Base-by-base conservation (phyloP, 2,888 invertebrate species). In the Drosophila quinaria region DNA sequence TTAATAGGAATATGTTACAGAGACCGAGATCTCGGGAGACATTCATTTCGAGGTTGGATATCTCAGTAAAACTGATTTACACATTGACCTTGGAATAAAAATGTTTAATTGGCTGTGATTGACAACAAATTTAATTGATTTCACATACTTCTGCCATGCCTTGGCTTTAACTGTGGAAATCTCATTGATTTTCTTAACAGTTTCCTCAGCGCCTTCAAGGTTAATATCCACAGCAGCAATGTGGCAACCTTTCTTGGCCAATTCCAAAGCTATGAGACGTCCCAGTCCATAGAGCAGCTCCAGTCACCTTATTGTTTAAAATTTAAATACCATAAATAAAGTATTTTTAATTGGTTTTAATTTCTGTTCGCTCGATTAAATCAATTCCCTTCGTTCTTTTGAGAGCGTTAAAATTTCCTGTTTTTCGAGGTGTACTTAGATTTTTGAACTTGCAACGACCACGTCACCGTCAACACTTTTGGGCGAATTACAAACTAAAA, bases 281-380 rank as follows among this genome's bases (percentile, higher is more conserved):
- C 93, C 93, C 1, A 93, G 80, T 3, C 93, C 93, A 76, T 92
- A n/a, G 90, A 10, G 87, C 93, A 44, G 90, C 92, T 0, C 93
- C 93, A 17, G 93, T 93, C 0, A 93, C 88, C 92, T 93, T 6
- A 5, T 13, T 37, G 5, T 33, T 13, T 25, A 6, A n/a, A 25
- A 5, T 25, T 25, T 5, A 25, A 25, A 25, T 25, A 25, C 25
- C 5, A 5, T 25, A 5, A 25, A 25, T 25, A 25, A 25, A 25
- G 25, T 6, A 25, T 5, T 25, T 25, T 25, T 25, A 25, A 25
- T 25, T n/a, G n/a, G n/a, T n/a, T n/a, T n/a, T n/a, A n/a, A n/a
- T n/a, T n/a, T n/a, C n/a, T n/a, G n/a, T n/a, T n/a, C n/a, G n/a
- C n/a, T n/a, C n/a, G n/a, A n/a, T n/a, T n/a, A 22, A 22, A 22